Evolutionary conservation across 2,888 invertebrate genomes (phyloP).

Genomic region (Platycheirus albimanus): DNA sequence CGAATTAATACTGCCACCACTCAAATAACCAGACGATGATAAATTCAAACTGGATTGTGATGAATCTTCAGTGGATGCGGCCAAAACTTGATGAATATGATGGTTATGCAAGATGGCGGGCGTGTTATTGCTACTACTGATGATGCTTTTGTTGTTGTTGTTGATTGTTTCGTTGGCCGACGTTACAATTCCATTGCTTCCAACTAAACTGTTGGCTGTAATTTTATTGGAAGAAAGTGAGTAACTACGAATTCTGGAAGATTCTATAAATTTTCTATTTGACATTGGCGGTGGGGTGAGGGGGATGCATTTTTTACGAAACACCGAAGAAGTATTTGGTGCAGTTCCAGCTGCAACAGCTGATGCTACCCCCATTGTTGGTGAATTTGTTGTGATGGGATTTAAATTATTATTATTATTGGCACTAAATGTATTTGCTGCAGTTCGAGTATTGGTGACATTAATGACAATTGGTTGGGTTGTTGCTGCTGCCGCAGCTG

Average conservation of each 20-base stretch:
- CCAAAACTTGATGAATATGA: slow-evolving; percentile 69
- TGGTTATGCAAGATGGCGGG: slow-evolving; percentile 74
- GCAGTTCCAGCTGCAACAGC: slow-evolving; percentile 71
- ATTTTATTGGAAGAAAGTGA: slow-evolving; percentile 82
- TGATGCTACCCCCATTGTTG: slow-evolving; percentile 61
- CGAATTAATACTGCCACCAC: slow-evolving; percentile 76
- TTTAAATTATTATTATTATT: slow-evolving; percentile 43
- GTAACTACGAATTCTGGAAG: slow-evolving; percentile 80
- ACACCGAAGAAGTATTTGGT: slow-evolving; percentile 70
- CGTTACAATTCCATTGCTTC: slow-evolving; percentile 64
- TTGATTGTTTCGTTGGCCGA: slow-evolving; percentile 41
- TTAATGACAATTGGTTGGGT: slow-evolving; percentile 66
- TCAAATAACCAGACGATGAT: slow-evolving; percentile 77
- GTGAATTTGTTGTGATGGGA: slow-evolving; percentile 44
- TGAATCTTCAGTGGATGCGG: slow-evolving; percentile 76
- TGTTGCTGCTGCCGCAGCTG: slow-evolving; percentile 70
- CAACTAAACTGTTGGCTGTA: slow-evolving; percentile 78
- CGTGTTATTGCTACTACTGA: slow-evolving; percentile 65
- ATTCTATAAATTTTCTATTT: slow-evolving; percentile 80
- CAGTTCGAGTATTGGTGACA: slow-evolving; percentile 69
- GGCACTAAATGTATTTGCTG: slow-evolving; percentile 58
- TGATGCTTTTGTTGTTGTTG: slow-evolving; percentile 39
- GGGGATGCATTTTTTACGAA: slow-evolving; percentile 77
- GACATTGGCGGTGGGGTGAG: slow-evolving; percentile 81
- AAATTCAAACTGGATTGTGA: slow-evolving; percentile 77